Base-by-base conservation (phyloP, 2,113 vertebrate genomes). In the Leuciscus idus region DNA sequence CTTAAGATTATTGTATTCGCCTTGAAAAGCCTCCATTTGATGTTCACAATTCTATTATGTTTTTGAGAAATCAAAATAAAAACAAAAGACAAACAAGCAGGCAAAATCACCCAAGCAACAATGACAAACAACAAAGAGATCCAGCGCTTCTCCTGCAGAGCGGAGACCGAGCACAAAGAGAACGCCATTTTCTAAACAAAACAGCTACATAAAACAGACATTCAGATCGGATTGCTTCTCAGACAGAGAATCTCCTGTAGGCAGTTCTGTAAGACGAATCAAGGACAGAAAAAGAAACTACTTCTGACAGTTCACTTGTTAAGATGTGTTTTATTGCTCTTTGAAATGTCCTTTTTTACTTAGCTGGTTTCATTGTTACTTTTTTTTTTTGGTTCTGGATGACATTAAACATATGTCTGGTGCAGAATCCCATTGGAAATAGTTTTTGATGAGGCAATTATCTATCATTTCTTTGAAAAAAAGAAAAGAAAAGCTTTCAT, bases 41-140 rank as follows among this genome's bases (percentile, higher is more conserved):
- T 86, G 39, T 66, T 83, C 28, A 43, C n/a, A 43, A 86, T 64
- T 83, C 70, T 76, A 57, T 76, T 83, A 86, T 48, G 70, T 64
- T 55, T 64, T 52, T 39, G 70, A 86, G 33, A 52, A 82, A 64
- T 48, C 23, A 68, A 79, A 85, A 68, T 52, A 17, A 85, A 76
- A 79, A 52, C 28, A 66, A 68, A 85, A 81, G 36, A 59, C 23
- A 55, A 80, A 72, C 57, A 79, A 70, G 17, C 52, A 23, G 23
- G 19, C 11, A 23, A 43, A 78, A n/a, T 33, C 33, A 36, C 9
- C 46, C 75, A 64, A 64, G 57, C 23, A 64, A 81, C 77, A 62
- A 66, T 66, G 59, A 33, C 43, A 70, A 57, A 70, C 64, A 73
- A 84, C 82, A 84, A 84, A 84, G 68, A 73, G 23, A 73, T 84